phyloP scores from a whole-genome alignment of 1,140 invertebrate genomes.

The Panagrolaimus sp. region DNA sequence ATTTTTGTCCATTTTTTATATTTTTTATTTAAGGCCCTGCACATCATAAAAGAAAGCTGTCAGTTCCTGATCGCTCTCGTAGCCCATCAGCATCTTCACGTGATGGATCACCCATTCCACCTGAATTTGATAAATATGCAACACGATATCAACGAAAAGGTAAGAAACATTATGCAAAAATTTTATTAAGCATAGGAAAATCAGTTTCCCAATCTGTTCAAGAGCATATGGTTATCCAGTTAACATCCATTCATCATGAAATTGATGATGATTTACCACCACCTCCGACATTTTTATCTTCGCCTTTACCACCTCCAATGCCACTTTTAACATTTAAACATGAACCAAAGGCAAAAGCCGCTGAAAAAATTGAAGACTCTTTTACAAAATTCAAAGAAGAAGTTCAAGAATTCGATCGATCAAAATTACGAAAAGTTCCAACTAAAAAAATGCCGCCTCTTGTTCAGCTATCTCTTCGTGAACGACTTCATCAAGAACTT shows the following conservation, averaged over 20 bases:
- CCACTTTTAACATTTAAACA: too few species aligned
- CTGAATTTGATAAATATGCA: slow-evolving; percentile 8
- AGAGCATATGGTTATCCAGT: too few species aligned
- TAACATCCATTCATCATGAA: neutral
- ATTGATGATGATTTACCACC: slow-evolving; percentile 2
- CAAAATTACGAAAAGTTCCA: neutral
- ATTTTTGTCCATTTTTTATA: neutral
- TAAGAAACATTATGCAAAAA: neutral
- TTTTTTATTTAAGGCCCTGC: slow-evolving; percentile 13
- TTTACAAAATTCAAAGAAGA: neutral
- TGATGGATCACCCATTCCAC: neutral
- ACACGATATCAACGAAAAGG: neutral
- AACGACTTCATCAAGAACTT: neutral
- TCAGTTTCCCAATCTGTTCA: neutral
- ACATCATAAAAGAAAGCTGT: slow-evolving; percentile 13
- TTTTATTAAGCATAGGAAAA: neutral
- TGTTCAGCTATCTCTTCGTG: neutral
- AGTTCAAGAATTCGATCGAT: neutral
- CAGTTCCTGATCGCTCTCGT: neutral
- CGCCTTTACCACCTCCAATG: too few species aligned
- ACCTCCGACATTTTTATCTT: neutral
- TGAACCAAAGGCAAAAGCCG: too few species aligned
- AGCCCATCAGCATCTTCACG: neutral
- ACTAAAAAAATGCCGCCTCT: neutral
- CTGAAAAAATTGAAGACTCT: too few species aligned